Base-by-base conservation (phyloP, 2,113 vertebrate species). In the Cebidichthys violaceus region DNA sequence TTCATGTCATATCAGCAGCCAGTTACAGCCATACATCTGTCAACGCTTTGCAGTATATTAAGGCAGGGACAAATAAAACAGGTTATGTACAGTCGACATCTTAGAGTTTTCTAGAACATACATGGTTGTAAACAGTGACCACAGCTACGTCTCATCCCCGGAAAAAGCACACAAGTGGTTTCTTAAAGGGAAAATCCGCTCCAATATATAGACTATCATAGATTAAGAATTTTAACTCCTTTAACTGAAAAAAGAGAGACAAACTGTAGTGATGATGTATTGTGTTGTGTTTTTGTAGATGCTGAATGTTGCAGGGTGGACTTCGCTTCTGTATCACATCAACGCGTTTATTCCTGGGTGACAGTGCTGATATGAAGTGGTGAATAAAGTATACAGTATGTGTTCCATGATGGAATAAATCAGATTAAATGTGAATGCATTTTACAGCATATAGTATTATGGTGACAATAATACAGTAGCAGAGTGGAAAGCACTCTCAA, bases 21-120 rank as follows among this genome's bases (percentile, higher is more conserved):
- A 84, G 45, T 84, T 86, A 86, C 90, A 94, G 88, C 92, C 90
- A 83, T 79, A 88, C 89, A 89, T 77, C 82, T 60, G 82, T 87
- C 86, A 90, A 89, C 87, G 87, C 70, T 71, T 76, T 90, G 87
- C 91, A 90, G 89, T 92, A 89, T 82, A 90, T 93, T 92, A 94
- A 92, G 89, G 93, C 89, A 93, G 39, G 78, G 74, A 81, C 83
- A 79, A 69, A 88, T 33, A 89, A 75, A 83, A 89, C 77, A 70
- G 77, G 67, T 81, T 87, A 74, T 86, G 78, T 91, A 92, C 90
- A 93, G 75, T 91, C 22, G 86, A 90, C 89, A 92, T 90, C 81
- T 86, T 90, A 65, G 50, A 83, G 82, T 85, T 91, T 62, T 78
- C 76, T 84, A 83, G 60, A 91, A 88, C 83, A 84, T 33, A 81